phyloP scores from a whole-genome alignment of 2,113 vertebrate species.

The Cyanocitta stelleri region DNA sequence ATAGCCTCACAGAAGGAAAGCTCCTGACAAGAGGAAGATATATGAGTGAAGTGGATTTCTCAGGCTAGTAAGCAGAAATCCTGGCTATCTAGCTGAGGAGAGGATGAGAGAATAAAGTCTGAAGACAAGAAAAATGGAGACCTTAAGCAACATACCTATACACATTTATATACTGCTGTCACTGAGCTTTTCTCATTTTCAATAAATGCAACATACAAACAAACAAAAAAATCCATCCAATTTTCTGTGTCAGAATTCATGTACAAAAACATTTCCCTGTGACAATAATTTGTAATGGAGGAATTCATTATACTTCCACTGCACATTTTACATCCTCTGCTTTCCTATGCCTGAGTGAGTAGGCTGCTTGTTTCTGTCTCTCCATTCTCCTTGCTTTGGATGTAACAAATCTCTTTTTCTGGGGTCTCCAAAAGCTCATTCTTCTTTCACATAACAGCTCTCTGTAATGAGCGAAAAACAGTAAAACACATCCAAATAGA shows the following conservation, averaged over 20 bases:
- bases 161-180: constrained; percentile 20
- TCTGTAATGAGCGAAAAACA: not conserved
- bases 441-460: not conserved
- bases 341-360: constrained; percentile 1
- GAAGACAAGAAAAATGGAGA: constrained; percentile 42
- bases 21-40: constrained; percentile 28
- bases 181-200: constrained; percentile 23
- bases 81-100: not conserved
- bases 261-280: constrained; percentile 37
- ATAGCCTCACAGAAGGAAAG: not conserved
- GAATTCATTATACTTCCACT: constrained; percentile 11
- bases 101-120: constrained; percentile 10
- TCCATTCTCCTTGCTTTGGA: not conserved
- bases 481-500: not conserved
- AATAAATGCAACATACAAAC: constrained; percentile 2
- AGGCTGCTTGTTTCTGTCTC: constrained; percentile 11
- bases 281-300: constrained; percentile 34
- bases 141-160: not conserved
- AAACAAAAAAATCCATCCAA: constrained; percentile 41
- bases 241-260: constrained; percentile 34
- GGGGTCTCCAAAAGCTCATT: constrained; percentile 1
- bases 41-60: constrained; percentile 29
- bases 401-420: constrained; percentile 4
- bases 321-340: not conserved
- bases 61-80: constrained; percentile 37